Percentiles rank a stretch among this genome's conserved stretches.
phyloP scores from a whole-genome alignment of 2,797 vertebrate genomes.

The Apogon talboti region DNA sequence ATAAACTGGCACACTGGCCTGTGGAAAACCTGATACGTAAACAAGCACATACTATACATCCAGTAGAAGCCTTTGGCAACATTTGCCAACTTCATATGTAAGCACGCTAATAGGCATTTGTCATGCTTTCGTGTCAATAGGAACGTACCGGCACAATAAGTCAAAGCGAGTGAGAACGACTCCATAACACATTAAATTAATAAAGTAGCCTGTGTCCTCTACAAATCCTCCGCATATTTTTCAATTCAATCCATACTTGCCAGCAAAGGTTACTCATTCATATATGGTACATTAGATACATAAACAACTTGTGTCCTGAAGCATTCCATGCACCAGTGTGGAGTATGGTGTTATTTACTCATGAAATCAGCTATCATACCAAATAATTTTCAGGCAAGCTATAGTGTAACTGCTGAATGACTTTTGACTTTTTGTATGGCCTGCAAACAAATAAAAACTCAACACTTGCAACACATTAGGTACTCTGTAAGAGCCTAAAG shows the following conservation, averaged over 20 bases:
- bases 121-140: slow-evolving; percentile 56
- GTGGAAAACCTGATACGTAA: slow-evolving; percentile 52
- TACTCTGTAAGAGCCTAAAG: slow-evolving; percentile 18
- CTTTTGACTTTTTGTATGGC: slow-evolving; percentile 48
- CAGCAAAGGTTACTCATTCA: slow-evolving; percentile 65
- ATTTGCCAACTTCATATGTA: slow-evolving; percentile 51
- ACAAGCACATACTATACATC: slow-evolving; percentile 44
- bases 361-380: slow-evolving; percentile 45
- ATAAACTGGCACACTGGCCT: slow-evolving; percentile 47
- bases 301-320: slow-evolving; percentile 60
- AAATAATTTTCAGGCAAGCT: slow-evolving; percentile 29
- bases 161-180: slow-evolving; percentile 45
- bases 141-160: slow-evolving; percentile 51
- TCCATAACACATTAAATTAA: slow-evolving; percentile 42
- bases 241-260: slow-evolving; percentile 51
- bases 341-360: slow-evolving; percentile 60
- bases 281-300: slow-evolving; percentile 64
- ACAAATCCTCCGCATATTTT: slow-evolving; percentile 42
- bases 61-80: slow-evolving; percentile 51
- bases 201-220: slow-evolving; percentile 50
- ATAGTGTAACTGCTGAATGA: slow-evolving; percentile 30
- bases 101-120: slow-evolving; percentile 50
- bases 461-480: slow-evolving; percentile 6
- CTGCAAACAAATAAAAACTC: slow-evolving; percentile 40
- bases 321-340: slow-evolving; percentile 32